Evolutionary conservation across 1,140 invertebrate genomes (phyloP), one percentile per base, ranked within the genome.

Genomic region (Heliconius nattereri): DNA sequence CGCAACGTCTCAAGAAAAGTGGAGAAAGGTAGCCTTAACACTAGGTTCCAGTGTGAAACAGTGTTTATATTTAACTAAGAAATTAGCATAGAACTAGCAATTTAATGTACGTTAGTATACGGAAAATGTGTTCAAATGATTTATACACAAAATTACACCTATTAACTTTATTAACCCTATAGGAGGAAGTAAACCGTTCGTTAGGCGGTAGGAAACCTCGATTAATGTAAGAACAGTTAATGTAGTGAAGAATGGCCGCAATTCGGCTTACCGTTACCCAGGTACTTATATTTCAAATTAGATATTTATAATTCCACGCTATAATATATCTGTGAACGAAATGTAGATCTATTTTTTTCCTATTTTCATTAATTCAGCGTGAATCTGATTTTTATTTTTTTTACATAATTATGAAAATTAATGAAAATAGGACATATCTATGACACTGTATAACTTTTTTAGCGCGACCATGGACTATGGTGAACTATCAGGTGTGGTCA

Each of bases 91-190:
- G 20, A 72, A 7, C 20, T 72, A 72, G 60, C 26, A 40, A 40
- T 72, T 72, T 20, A 72, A 40, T 40, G 7, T n/a, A 40, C 70
- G 32, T 20, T 72, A 37, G 19, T 2, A 37, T 66, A 72, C 35
- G 71, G 29, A n/a, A 40, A 72, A 72, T 72, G 35, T 72, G 35
- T 72, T 72, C 32, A 72, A 85, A 85, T 89, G 85, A 89, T 89
- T 90, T 89, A 89, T 85, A 84, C 78, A 83, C 88, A 71, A 81
- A 85, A 85, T 83, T 85, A 82, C 83, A 54, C 83, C 81, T 85
- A 86, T 84, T 88, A 85, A 80, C 80, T 88, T 84, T 86, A 89
- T 89, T 85, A 87, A 79, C 85, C 80, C 77, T 81, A 87, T 85
- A 87, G 82, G 72, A 84, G 84, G 81, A 85, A 85, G 85, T 85